Base-by-base conservation (phyloP, 2,113 vertebrate genomes). In the Hyperopisus bebe region DNA sequence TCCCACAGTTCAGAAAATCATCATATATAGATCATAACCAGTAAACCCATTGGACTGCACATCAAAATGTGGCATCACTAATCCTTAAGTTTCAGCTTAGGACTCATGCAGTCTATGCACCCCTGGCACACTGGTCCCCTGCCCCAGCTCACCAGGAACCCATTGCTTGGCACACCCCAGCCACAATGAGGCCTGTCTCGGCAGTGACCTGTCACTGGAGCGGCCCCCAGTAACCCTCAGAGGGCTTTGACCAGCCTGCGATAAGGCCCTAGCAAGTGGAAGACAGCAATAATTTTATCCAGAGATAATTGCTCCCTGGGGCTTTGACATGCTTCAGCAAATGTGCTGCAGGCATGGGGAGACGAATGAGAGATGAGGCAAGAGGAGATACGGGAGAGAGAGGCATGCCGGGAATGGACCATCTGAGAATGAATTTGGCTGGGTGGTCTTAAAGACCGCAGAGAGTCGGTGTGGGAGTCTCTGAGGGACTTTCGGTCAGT, bases 261-360 rank as follows among this genome's bases (percentile, higher is more conserved):
- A 87, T 55, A 21, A 87, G 53, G 31, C 50, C 86, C 17, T 44
- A 58, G 86, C 85, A 58, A 27, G 58, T n/a, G 39, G 42, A 24
- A 88, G 44, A 74, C 42, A 48, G 87, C 35, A 42, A 46, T 77
- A 50, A 77, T 50, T 39, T 15, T 46, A 31, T 48, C 62, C 66
- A 27, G 44, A 89, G 46, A 17, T 50, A 89, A 89, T 50, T 89
- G 62, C 88, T 89, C 88, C 53, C 88, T 44, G 46, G 88, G 88
- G 88, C 44, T 88, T 77, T 88, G 62, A n/a, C 44, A 80, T 35
- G 66, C 62, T 77, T 35, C 46, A 62, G 46, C 21, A 77, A 70
- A 62, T n/a, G 21, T 35, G 88, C 24, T 11, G 66, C n/a, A 19
- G 44, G 47, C 58, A 13, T 86, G 88, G 74, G 48, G 74, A 24